Conservation (phyloP, 1,140 invertebrate genomes). For the Ladona fulva region DNA sequence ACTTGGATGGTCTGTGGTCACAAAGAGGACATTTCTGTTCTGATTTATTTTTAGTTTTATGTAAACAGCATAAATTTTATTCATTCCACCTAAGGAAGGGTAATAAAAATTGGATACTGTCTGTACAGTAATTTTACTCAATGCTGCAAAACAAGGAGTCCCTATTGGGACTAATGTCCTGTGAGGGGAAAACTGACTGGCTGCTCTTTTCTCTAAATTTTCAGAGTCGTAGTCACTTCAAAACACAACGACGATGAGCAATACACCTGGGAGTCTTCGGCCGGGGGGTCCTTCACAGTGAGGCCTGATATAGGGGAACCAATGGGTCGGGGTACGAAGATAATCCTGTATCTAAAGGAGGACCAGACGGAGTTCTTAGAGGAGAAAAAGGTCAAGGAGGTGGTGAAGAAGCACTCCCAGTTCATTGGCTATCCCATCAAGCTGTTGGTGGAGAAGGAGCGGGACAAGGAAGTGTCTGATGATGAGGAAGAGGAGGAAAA, state of each 20-base stretch:
- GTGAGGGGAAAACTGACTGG: too few relatives aligned
- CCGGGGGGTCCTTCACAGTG: conserved; percentile 88
- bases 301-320: conserved; percentile 59
- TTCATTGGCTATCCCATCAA: conserved; percentile 99
- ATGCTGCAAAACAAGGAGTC: too few relatives aligned
- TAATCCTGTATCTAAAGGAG: conserved; percentile 82
- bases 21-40: too few relatives aligned
- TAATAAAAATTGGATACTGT: too few relatives aligned
- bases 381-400: conserved; percentile 89
- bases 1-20: too few relatives aligned
- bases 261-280: conserved; percentile 89
- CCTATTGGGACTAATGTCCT: too few relatives aligned
- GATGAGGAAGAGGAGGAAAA: conserved; percentile 69
- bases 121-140: too few relatives aligned
- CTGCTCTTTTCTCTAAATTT: not conserved
- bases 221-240: conserved; percentile 77
- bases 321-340: conserved; percentile 79
- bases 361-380: conserved; percentile 87
- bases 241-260: conserved; percentile 95
- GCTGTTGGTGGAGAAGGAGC: conserved; percentile 84
- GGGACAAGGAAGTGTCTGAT: conserved; percentile 90
- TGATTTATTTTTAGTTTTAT: too few relatives aligned
- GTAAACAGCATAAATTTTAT: too few relatives aligned
- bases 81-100: too few relatives aligned
- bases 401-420: conserved; percentile 98